phyloP scores from a whole-genome alignment of 2,797 vertebrate species.

The Lagorchestes hirsutus region DNA sequence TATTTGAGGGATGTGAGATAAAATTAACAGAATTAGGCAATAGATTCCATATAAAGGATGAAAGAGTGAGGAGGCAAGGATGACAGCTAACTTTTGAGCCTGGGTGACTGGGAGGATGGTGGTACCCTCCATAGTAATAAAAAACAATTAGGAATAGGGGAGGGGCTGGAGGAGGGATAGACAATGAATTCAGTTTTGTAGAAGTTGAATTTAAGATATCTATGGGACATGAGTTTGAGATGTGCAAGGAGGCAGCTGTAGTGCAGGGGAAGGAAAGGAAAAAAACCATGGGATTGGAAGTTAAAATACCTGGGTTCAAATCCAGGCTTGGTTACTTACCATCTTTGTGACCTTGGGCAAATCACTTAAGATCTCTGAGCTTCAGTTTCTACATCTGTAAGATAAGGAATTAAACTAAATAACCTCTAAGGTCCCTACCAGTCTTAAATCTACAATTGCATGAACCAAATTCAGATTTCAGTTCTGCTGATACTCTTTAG shows the following conservation, averaged over 20 bases:
- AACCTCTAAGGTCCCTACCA: neutral
- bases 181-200: neutral
- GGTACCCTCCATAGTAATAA: neutral
- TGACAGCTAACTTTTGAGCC: neutral
- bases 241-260: neutral
- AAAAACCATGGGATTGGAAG: neutral
- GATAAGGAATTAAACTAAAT: neutral
- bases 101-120: neutral
- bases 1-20: neutral
- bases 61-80: neutral
- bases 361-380: neutral
- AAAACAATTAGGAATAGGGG: neutral
- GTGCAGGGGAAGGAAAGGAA: neutral
- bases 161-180: neutral
- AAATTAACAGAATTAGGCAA: neutral
- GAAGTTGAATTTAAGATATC: neutral
- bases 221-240: neutral
- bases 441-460: neutral
- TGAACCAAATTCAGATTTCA: neutral
- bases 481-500: neutral
- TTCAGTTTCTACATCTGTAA: neutral
- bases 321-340: neutral
- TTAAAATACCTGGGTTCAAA: neutral
- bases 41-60: neutral
- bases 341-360: neutral